phyloP scores from a whole-genome alignment of 2,797 vertebrate species.

The Acanthopagrus latus region DNA sequence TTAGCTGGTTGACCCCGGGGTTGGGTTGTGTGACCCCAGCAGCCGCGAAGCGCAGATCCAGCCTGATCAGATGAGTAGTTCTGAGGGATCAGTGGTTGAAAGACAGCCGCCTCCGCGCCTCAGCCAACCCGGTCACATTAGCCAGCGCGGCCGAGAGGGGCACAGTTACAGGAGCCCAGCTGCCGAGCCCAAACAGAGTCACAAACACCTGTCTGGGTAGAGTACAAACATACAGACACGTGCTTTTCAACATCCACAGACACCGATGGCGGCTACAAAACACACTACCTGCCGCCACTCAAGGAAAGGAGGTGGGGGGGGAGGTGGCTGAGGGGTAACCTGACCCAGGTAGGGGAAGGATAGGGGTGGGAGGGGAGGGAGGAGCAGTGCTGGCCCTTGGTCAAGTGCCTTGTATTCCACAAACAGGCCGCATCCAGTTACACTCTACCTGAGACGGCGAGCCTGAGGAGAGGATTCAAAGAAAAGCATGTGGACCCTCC shows the following conservation, averaged over 20 bases:
- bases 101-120: conserved; percentile 85
- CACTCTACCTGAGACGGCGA: conserved; percentile 88
- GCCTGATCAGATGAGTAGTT: conserved; percentile 92
- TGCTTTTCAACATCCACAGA: conserved; percentile 62
- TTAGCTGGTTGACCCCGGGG: conserved; percentile 88
- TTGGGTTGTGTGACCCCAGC: conserved; percentile 85
- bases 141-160: conserved; percentile 65
- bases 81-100: conserved; percentile 91
- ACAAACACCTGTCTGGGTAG: conserved; percentile 71
- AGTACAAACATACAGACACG: conserved; percentile 63
- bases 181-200: conserved; percentile 67
- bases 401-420: conserved; percentile 96
- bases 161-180: conserved; percentile 91
- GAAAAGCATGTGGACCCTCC: conserved; percentile 79
- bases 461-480: conserved; percentile 86
- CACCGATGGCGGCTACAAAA: conserved; percentile 50
- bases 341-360: conserved; percentile 91
- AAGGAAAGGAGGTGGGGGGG: conserved; percentile 60
- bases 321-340: conserved; percentile 83
- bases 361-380: conserved; percentile 88
- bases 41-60: conserved; percentile 85
- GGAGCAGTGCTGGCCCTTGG: conserved; percentile 94
- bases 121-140: conserved; percentile 74
- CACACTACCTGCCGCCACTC: conserved; percentile 68
- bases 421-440: conserved; percentile 89